Percentiles rank a stretch among this genome's conserved stretches.
Conservation (phyloP, 2,888 invertebrate species). For the Dastarcus helophoroides region DNA sequence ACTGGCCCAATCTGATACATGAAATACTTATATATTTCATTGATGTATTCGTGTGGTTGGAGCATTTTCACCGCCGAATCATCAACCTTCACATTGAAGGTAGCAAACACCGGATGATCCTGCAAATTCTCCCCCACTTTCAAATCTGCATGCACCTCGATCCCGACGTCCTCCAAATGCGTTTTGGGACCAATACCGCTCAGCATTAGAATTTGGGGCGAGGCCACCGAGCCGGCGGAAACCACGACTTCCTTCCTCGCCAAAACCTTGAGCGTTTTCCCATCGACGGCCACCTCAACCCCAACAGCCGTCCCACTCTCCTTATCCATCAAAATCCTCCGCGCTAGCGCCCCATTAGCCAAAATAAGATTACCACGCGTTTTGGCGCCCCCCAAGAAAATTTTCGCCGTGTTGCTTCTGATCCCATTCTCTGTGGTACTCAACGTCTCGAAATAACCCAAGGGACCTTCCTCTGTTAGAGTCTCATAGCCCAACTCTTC, state of each 20-base stretch:
- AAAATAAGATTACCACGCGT: conserved; percentile 47
- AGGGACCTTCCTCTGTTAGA: conserved; percentile 17
- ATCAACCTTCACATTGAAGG: conserved; percentile 17
- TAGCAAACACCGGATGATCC: conserved; percentile 39
- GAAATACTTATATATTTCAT: conserved; percentile 38
- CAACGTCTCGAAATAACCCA: conserved; percentile 24
- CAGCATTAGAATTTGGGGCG: conserved; percentile 56
- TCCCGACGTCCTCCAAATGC: conserved; percentile 38
- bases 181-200: conserved; percentile 51
- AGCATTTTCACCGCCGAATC: conserved; percentile 8
- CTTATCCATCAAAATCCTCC: conserved; percentile 41
- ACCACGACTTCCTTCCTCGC: conserved; percentile 53
- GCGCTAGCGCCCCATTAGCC: conserved; percentile 44
- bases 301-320: conserved; percentile 35
- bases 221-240: conserved; percentile 53
- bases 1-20: conserved; percentile 40
- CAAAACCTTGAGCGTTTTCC: conserved; percentile 20
- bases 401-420: conserved; percentile 52
- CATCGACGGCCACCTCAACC: conserved; percentile 34
- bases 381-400: conserved; percentile 46
- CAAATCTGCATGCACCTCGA: conserved; percentile 36
- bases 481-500: conserved; percentile 35
- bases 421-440: conserved; percentile 32
- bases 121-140: conserved; percentile 46
- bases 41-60: conserved; percentile 12